Conservation (phyloP, 2,888 invertebrate species). For the Meliscaeva auricollis region DNA sequence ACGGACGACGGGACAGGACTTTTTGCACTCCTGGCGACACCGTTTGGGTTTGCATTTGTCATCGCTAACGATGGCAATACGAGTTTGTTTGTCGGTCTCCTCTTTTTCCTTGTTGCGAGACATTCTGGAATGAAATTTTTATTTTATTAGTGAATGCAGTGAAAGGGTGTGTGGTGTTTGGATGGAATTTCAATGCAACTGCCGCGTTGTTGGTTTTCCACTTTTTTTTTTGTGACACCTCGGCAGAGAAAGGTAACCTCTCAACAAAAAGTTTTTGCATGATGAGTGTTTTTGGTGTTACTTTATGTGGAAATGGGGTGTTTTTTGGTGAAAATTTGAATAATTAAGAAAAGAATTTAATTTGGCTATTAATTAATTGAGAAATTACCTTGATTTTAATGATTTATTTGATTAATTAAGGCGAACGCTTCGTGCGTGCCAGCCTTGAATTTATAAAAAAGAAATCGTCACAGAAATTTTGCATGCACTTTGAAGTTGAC, state of each 20-base stretch:
- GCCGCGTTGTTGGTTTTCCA: conserved; percentile 69
- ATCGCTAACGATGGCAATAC: conserved; percentile 98
- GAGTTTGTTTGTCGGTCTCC: conserved; percentile 96
- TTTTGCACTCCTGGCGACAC: conserved; percentile 99
- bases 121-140: conserved; percentile 84
- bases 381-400: conserved; percentile 70
- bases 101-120: conserved; percentile 90
- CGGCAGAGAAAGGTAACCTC: conserved; percentile 73
- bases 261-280: conserved; percentile 35
- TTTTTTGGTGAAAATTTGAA: background rate
- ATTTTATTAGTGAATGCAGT: background rate
- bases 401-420: conserved; percentile 79
- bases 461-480: conserved; percentile 76
- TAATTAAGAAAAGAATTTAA: background rate
- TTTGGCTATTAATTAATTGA: background rate
- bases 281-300: background rate
- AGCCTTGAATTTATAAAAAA: conserved; percentile 82
- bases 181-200: conserved; percentile 54
- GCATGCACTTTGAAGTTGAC: conserved; percentile 51
- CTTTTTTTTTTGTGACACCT: conserved; percentile 52
- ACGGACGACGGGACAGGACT: conserved; percentile 98
- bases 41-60: conserved; percentile 99
- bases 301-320: background rate
- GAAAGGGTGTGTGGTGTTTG: background rate
- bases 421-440: conserved; percentile 83